Conservation (phyloP, 1,140 invertebrate species). For the Hesperophylax magnus region DNA sequence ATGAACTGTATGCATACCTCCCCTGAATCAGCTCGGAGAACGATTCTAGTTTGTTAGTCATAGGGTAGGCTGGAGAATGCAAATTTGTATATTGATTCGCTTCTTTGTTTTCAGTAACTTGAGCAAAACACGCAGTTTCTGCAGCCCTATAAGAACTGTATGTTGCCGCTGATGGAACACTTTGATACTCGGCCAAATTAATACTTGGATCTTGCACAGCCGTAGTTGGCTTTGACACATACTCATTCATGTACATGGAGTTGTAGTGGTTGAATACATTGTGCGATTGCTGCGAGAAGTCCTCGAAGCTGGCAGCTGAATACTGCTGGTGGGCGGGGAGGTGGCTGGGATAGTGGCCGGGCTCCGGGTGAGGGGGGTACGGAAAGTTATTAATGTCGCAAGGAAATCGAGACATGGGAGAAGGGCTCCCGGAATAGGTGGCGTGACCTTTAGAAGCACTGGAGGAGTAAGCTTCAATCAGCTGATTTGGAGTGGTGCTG, state of each 20-base stretch:
- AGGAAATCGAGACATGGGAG: constrained; percentile 63
- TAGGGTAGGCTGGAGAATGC: constrained; percentile 70
- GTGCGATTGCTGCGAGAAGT: constrained; percentile 71
- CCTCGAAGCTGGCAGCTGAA: constrained; percentile 70
- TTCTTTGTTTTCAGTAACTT: constrained; percentile 64
- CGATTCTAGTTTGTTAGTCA: constrained; percentile 79
- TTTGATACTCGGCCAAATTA: constrained; percentile 42
- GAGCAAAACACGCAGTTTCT: constrained; percentile 59
- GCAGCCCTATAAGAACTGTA: constrained; percentile 67
- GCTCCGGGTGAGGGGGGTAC: constrained; percentile 64
- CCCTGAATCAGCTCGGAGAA: constrained; percentile 78
- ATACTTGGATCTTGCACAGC: constrained; percentile 59
- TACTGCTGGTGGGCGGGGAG: constrained; percentile 63
- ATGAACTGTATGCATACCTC: constrained; percentile 71
- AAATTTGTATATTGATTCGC: constrained; percentile 72
- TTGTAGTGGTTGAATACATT: constrained; percentile 72
- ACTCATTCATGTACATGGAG: constrained; percentile 69
- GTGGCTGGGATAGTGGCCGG: constrained; percentile 60
- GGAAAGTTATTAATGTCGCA: constrained; percentile 66
- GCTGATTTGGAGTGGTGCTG: constrained; percentile 29
- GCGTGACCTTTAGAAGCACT: constrained; percentile 64
- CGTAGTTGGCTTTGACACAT: constrained; percentile 62
- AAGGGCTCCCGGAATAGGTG: constrained; percentile 58
- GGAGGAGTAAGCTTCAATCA: constrained; percentile 62
- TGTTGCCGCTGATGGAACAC: constrained; percentile 59